phyloP scores from a whole-genome alignment of 2,113 vertebrate genomes.

The Xyrauchen texanus region DNA sequence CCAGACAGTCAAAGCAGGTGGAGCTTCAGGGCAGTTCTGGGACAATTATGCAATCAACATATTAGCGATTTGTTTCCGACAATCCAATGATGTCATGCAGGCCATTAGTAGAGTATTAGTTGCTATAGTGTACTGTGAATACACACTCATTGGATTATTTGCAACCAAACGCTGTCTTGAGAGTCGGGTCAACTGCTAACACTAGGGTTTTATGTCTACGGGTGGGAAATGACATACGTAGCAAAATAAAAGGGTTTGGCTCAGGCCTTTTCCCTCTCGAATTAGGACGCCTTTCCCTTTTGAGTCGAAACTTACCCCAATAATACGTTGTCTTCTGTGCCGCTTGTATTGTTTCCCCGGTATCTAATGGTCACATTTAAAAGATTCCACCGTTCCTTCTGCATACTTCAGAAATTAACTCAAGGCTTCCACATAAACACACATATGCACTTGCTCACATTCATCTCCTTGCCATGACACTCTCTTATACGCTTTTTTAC shows the following conservation, averaged over 20 bases:
- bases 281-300: constrained; percentile 32
- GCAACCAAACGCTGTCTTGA: not conserved
- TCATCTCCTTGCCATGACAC: not conserved
- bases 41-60: not conserved
- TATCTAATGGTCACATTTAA: constrained; percentile 13
- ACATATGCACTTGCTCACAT: constrained; percentile 20
- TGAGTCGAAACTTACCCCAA: not conserved
- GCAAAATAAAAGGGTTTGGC: constrained; percentile 10
- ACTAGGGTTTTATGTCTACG: constrained; percentile 29
- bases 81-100: not conserved
- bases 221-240: not conserved
- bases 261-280: not conserved
- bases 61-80: not conserved
- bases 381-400: constrained; percentile 38
- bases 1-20: not conserved
- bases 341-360: constrained; percentile 26
- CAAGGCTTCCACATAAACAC: not conserved
- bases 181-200: not conserved
- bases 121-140: not conserved
- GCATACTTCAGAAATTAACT: constrained; percentile 54
- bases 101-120: constrained; percentile 11
- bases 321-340: not conserved
- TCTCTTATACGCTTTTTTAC: not conserved
- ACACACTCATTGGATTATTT: not conserved
- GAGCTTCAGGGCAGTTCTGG: not conserved